Conservation (phyloP, 2,888 invertebrate genomes). For the Temnothorax ravouxi region DNA sequence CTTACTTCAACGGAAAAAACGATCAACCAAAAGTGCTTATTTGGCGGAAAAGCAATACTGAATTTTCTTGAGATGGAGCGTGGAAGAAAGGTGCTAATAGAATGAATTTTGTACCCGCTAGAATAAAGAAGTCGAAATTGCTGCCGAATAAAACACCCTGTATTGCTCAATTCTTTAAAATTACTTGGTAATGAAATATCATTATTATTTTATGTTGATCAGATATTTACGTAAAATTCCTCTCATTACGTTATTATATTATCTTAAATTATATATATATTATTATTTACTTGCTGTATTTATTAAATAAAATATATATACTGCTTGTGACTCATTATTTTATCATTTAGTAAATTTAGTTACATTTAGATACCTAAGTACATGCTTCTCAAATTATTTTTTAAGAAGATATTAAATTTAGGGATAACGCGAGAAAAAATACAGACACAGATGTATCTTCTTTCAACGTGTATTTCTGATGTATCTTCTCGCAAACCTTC, state of each 20-base stretch:
- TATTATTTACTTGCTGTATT: not conserved
- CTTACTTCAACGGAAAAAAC: no score
- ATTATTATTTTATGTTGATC: not conserved
- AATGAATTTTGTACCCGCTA: not conserved
- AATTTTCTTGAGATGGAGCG: no score
- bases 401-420: not conserved
- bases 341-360: not conserved
- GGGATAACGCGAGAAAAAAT: conserved; percentile 4
- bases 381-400: not conserved
- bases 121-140: not conserved
- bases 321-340: not conserved
- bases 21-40: no score
- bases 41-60: no score
- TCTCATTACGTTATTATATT: not conserved
- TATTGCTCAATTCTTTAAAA: not conserved
- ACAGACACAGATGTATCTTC: not conserved
- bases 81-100: no score
- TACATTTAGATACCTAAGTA: not conserved
- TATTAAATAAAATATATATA: not conserved
- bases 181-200: not conserved
- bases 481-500: not conserved
- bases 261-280: not conserved
- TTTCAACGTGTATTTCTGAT: conserved; percentile 10
- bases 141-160: not conserved
- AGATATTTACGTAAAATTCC: not conserved